These are phyloP conservation scores for Druon quercuslanigerum DNA, from an alignment of 1,140 invertebrate genomes.

Conservation along the genomic window DNA sequence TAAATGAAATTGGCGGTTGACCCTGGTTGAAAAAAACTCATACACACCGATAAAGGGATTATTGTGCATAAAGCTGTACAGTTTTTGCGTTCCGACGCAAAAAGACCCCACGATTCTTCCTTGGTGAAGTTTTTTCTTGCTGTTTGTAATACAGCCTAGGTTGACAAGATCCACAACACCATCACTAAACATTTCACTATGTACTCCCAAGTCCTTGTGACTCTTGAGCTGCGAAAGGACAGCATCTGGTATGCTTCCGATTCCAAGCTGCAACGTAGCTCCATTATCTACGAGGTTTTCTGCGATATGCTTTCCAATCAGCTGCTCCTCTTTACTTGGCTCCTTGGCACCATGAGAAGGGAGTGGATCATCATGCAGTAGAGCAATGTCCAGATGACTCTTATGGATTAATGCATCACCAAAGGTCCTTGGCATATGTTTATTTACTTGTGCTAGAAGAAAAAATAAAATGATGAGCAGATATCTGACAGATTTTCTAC, in stretches of 20 bases:
- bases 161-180: slow-evolving; percentile 93
- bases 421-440: slow-evolving; percentile 93
- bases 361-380: slow-evolving; percentile 83
- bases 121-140: slow-evolving; percentile 85
- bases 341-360: slow-evolving; percentile 81
- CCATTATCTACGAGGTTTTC: slow-evolving; percentile 94
- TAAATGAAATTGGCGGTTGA: background rate
- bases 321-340: slow-evolving; percentile 83
- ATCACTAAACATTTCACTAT: slow-evolving; percentile 97
- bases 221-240: slow-evolving; percentile 85
- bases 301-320: slow-evolving; percentile 93
- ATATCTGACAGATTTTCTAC: background rate
- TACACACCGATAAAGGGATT: slow-evolving; percentile 91
- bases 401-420: slow-evolving; percentile 93
- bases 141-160: slow-evolving; percentile 92
- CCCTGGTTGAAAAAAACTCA: background rate
- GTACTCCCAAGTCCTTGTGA: slow-evolving; percentile 95
- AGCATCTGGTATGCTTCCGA: slow-evolving; percentile 95
- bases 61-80: slow-evolving; percentile 95
- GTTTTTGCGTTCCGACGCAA: slow-evolving; percentile 89
- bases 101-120: slow-evolving; percentile 94
- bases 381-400: slow-evolving; percentile 93
- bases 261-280: slow-evolving; percentile 95
- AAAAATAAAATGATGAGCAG: background rate
- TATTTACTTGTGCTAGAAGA: slow-evolving; percentile 87